Evolutionary conservation across 1,140 invertebrate genomes (phyloP).

Genomic region (Gryllus bimaculatus): DNA sequence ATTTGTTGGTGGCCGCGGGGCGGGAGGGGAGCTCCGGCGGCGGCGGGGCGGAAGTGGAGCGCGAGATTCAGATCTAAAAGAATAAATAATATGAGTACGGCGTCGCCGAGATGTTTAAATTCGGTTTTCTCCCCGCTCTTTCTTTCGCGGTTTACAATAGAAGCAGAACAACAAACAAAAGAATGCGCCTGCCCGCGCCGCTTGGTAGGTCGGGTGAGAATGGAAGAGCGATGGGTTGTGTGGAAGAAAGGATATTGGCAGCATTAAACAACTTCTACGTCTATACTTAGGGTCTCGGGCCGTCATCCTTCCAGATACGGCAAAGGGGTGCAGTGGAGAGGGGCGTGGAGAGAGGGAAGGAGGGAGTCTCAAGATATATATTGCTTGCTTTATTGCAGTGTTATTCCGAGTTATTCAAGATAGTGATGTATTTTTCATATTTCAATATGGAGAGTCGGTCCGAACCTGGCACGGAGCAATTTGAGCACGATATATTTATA

Average conservation of each 20-base stretch:
- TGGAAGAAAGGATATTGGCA: no score
- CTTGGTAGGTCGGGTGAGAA: no score
- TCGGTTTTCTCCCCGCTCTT: no score
- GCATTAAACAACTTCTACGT: no score
- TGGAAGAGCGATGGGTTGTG: neutral
- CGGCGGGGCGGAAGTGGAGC: no score
- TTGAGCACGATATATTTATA: neutral
- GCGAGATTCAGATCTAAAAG: neutral
- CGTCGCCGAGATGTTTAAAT: neutral
- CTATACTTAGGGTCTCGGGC: no score
- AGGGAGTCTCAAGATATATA: neutral
- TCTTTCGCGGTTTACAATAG: no score
- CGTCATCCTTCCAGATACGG: no score
- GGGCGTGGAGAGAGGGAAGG: neutral
- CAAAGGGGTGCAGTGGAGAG: neutral
- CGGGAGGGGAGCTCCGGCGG: no score
- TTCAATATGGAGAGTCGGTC: neutral
- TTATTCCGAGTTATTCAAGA: slow-evolving; percentile 1
- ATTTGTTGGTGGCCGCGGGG: neutral
- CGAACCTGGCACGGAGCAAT: neutral
- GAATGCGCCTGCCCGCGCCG: no score
- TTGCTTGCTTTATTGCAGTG: neutral
- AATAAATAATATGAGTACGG: neutral
- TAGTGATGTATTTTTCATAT: slow-evolving; percentile 6
- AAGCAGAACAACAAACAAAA: no score